Base-by-base conservation (phyloP, 2,888 invertebrate species). In the Himalopsyche kuldschensis region DNA sequence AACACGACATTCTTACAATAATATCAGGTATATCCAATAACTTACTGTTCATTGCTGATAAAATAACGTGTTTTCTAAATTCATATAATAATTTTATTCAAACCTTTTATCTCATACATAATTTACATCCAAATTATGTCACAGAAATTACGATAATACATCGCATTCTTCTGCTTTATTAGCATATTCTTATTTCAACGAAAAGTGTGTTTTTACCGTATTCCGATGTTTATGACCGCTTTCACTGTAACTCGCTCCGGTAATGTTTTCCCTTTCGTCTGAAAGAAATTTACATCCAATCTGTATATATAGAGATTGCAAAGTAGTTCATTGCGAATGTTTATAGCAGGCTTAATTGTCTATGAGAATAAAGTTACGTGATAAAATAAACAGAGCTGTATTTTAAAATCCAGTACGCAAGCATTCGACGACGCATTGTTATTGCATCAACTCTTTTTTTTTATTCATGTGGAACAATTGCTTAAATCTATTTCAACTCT, bases 221-320 rank as follows among this genome's bases (percentile, higher is more conserved):
- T 69, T 69, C 6, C 27, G 20, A 2, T 27, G 27, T 30, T 27
- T 69, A 69, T 27, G 3, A 15, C 27, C 30, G 69, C 82, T 82
- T 82, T 82, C 82, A 47, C 78, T 78, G 55, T 24, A 4, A 11
- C 17, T 11, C 75, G 35, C 30, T 69, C 55, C 41, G 27, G 30
- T 24, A 82, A 47, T 78, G 48, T 77, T 78, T 78, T 78, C 69
- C 63, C 35, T 82, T 82, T 82, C 78, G 75, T 78, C 82, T 55
- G 20, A 24, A 77, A 63, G 78, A 82, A 32, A 77, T 78, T 41
- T 41, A 69, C 46, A 78, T 78, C 75, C 78, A 82, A 55, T 69
- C 78, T 46, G n/a, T 48, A 69, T 69, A 69, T 69, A 27, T 30
- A 30, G 15, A 20, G 24, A 27, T 69, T 69, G 15, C 69, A 30